Evolutionary conservation across 2,113 vertebrate species (phyloP), one percentile per base, ranked within the genome.

Genomic region (Laticauda colubrina): DNA sequence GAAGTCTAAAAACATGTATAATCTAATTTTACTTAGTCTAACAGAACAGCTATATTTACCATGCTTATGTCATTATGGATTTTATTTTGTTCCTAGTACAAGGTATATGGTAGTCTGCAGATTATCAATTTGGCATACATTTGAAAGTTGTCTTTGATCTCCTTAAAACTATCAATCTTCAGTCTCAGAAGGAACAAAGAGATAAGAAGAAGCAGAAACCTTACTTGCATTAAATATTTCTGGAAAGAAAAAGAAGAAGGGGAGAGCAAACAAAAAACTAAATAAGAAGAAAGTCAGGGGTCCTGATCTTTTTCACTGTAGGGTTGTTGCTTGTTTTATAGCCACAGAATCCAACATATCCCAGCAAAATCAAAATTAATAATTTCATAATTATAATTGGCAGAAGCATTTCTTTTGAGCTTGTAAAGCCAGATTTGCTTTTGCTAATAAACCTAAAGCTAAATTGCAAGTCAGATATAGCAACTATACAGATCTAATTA

Each of bases 131-230:
- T 97, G 95, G 92, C 94, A 96, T 97, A 96, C 92, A 94, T 96
- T 95, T 96, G 95, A 96, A 95, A 96, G 90, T 96, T 96, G 96
- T 93, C 96, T 96, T 97, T 97, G 96, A 97, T 97, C 96, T 97
- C 86, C 95, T 94, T 95, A 96, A 96, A 97, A 92, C 94, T 97
- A 96, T 96, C 96, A 97, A 95, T 96, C 93, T 96, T 95, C 92
- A 87, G 95, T 93, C 94, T 96, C 89, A 91, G 94, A 95, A 96
- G 93, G 94, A 97, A 95, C 95, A 97, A 97, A 97, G 95, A 95
- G 95, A 97, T 97, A 96, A 97, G 96, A 95, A 94, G 95, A 95
- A 95, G 88, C 91, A 94, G 92, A 95, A 96, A 94, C 24, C 86
- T 96, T 96, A 97, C 97, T 97, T 97, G 95, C 95, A 97, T 97